Evolutionary conservation across 1,140 invertebrate genomes (phyloP), one percentile per base, ranked within the genome.

Genomic region (Drosophila aff.): DNA sequence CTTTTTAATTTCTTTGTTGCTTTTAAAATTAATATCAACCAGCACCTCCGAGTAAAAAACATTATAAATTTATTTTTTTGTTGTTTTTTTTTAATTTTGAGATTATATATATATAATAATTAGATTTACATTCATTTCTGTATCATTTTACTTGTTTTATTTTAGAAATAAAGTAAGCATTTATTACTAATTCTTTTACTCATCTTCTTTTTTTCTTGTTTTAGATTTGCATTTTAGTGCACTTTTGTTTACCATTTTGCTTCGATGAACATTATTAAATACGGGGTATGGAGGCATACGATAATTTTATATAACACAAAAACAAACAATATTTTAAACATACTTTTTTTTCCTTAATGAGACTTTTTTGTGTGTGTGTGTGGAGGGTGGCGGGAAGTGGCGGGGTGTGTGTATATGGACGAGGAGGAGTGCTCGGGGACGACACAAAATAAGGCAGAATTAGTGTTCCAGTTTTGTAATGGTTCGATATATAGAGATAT

Each of bases 141-240:
- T 69, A 87, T 87, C 81, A 82, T 89, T 90, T 84, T 90, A 90
- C 85, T 90, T 90, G 85, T 90, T 89, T 90, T 90, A 90, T 90
- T 90, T 90, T 90, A 79, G 85, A 90, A 90, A 90, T 90, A 90
- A 90, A 90, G 85, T 90, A 90, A 90, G 85, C 85, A 90, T 90
- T 89, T 90, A 90, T 89, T 84, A 90, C 84, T 89, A 90, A 85
- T 84, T 79, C 38, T 73, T 65, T 79, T 53, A 62, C 47, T 81
- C 62, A 41, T 73, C 61, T 81, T 73, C 61, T 81, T 47, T 44
- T 57, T 43, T 49, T 49, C 43, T 62, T 76, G 68, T 67, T 79
- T 86, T 81, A 72, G 65, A 85, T 79, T 71, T 90, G 85, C 84
- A 87, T 66, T 81, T 81, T 72, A 75, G 84, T 87, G 81, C 81